Evolutionary conservation across 1,140 invertebrate genomes (phyloP), one percentile per base, ranked within the genome.

Genomic region (Meteorus sp.): DNA sequence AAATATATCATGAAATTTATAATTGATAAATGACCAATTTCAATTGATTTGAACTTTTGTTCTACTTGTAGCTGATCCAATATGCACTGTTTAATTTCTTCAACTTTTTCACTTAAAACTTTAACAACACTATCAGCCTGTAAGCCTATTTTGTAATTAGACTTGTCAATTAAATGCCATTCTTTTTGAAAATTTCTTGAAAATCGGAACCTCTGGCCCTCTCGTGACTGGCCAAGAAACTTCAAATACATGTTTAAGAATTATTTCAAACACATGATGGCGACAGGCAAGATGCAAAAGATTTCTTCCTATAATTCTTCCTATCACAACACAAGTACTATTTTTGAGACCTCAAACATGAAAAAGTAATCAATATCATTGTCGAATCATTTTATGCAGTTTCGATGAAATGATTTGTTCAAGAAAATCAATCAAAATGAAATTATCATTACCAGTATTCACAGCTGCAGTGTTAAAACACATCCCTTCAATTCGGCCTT

Each of bases 401-500:
- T n/a, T 7, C 29, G 11, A 33, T 11, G 6, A 39, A n/a, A 39
- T 11, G 13, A 15, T 39, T 39, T n/a, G 15, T n/a, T n/a, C 35
- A 39, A 39, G 35, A 4, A n/a, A n/a, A 4, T 39, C 15, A 13
- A 39, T n/a, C 8, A 5, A 39, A 11, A 39, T 29, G 15, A 39
- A 17, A 2, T 3, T 11, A 39, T 39, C 15, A 39, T 31, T 56
- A 56, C 54, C 25, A 17, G 54, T 56, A 43, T 66, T 66, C 11
- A 20, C 50, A 20, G 41, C 44, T 51, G 60, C 56, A 9, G 64
- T 64, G 20, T 66, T 55, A 52, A 66, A 66, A 44, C 57, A 57
- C 55, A 64, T 63, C 9, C 19, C 52, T 50, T 44, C 48, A n/a
- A 66, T 50, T 11, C 25, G 8, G 4, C 57, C 0, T n/a, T 17